Conservation (phyloP, 2,113 vertebrate species). For the Petaurus breviceps region DNA sequence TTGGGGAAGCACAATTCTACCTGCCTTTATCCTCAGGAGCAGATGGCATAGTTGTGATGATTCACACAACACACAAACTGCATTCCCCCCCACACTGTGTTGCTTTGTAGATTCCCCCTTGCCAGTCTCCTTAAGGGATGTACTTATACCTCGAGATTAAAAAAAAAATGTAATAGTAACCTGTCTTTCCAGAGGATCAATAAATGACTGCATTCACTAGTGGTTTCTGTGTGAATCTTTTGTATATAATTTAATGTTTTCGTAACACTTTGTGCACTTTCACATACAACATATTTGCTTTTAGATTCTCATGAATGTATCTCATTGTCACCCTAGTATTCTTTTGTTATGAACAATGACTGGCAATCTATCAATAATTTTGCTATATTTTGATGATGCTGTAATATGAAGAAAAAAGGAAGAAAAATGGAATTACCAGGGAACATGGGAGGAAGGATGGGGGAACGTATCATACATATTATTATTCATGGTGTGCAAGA, state of each 20-base stretch:
- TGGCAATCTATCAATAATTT: neutral
- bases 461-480: neutral
- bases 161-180: conserved; percentile 48
- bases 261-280: neutral
- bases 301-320: neutral
- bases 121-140: conserved; percentile 3
- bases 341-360: neutral
- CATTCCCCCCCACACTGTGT: neutral
- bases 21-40: neutral
- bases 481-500: neutral
- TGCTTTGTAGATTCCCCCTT: neutral
- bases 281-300: neutral
- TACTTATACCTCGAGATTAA: conserved; percentile 20
- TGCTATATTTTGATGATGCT: neutral
- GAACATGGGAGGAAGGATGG: neutral
- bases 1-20: conserved; percentile 33
- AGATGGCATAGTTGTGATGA: neutral
- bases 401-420: neutral
- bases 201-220: conserved; percentile 62
- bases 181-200: conserved; percentile 52
- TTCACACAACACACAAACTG: neutral
- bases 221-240: conserved; percentile 49
- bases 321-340: neutral
- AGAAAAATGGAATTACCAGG: too few relatives aligned
- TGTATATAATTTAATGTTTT: neutral